These are phyloP conservation scores for Pelecanoides urinatrix DNA, from an alignment of 2,113 vertebrate species.

Conservation along the genomic window DNA sequence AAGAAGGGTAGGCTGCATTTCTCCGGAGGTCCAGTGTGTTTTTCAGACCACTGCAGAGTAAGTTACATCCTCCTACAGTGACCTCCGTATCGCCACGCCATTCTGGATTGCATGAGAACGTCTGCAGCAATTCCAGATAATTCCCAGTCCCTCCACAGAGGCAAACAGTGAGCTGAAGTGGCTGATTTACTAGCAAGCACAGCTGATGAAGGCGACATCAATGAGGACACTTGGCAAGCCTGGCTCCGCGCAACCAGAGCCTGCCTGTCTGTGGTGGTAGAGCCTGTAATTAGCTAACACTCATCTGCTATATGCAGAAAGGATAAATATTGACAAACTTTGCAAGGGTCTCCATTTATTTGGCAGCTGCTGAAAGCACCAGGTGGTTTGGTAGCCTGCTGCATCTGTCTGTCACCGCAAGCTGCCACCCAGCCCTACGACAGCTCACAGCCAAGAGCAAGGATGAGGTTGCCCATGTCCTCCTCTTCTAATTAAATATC, in stretches of 20 bases:
- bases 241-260: background rate
- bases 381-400: background rate
- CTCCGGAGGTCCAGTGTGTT: background rate
- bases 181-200: constrained; percentile 1
- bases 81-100: accelerated
- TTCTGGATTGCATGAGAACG: background rate
- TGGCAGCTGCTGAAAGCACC: background rate
- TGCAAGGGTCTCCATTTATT: background rate
- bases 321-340: constrained; percentile 1
- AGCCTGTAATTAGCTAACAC: background rate
- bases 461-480: background rate
- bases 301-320: background rate
- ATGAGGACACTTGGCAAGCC: background rate
- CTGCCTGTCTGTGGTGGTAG: background rate
- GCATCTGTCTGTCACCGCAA: background rate
- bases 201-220: background rate
- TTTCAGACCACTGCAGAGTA: background rate
- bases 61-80: background rate
- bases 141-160: background rate
- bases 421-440: background rate
- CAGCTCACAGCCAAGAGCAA: background rate
- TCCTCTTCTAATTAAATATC: background rate
- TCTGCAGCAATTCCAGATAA: background rate
- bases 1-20: background rate
- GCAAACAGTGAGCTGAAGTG: background rate